phyloP scores from a whole-genome alignment of 2,888 invertebrate species.

The Drosophila austrosaltans region DNA sequence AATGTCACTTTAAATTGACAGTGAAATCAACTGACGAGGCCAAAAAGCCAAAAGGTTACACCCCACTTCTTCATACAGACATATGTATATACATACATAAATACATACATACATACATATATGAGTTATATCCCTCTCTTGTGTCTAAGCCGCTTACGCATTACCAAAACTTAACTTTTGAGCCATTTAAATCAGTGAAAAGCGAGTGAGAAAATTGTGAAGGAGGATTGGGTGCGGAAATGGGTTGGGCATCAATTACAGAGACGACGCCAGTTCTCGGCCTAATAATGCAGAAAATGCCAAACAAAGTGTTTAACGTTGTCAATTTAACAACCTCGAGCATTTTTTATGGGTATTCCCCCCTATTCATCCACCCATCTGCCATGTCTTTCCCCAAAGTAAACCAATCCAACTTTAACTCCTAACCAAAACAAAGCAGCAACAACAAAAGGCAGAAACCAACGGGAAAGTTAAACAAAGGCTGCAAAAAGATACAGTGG shows the following conservation, averaged over 20 bases:
- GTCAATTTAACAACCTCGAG: constrained; percentile 79
- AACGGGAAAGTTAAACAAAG: constrained; percentile 71
- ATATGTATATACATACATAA: constrained; percentile 1
- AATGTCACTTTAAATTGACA: constrained; percentile 74
- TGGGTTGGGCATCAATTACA: constrained; percentile 73
- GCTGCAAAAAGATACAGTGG: constrained; percentile 60
- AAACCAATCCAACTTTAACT: constrained; percentile 34
- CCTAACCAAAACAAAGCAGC: constrained; percentile 43
- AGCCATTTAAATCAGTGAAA: constrained; percentile 76
- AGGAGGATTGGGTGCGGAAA: background rate
- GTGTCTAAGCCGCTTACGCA: constrained; percentile 69
- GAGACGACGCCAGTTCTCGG: constrained; percentile 61
- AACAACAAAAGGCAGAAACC: constrained; percentile 50
- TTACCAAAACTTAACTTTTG: constrained; percentile 78
- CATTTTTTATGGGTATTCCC: constrained; percentile 69
- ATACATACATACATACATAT: constrained; percentile 42
- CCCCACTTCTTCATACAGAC: constrained; percentile 17
- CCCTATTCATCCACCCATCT: constrained; percentile 9
- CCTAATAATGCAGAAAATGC: constrained; percentile 79
- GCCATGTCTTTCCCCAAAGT: background rate
- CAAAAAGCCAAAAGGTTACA: constrained; percentile 39
- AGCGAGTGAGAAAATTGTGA: constrained; percentile 16
- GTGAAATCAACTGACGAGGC: constrained; percentile 68
- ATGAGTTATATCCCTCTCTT: constrained; percentile 30
- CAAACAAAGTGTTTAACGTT: constrained; percentile 80